Evolutionary conservation across 2,888 invertebrate species (phyloP).

Genomic region (Ferrisia virgata): DNA sequence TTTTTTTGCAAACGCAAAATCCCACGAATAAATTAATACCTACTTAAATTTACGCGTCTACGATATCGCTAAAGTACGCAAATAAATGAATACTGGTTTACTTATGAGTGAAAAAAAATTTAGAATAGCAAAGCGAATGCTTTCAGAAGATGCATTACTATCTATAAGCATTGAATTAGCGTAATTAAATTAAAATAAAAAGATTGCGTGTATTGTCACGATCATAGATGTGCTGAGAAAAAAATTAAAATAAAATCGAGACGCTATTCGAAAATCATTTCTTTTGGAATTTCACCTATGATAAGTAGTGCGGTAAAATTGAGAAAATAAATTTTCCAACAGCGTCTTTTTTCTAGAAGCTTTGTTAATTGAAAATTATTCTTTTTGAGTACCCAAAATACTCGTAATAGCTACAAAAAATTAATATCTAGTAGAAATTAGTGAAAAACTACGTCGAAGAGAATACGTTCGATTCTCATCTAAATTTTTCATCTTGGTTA

Average conservation of each 20-base stretch:
- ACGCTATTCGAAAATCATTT: background rate
- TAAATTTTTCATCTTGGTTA: background rate
- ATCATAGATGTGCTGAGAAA: background rate
- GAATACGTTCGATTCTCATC: background rate
- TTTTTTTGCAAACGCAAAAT: background rate
- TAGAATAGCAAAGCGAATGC: slow-evolving; percentile 30
- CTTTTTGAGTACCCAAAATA: background rate
- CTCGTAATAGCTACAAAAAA: background rate
- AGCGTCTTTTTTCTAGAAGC: background rate
- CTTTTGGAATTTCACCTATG: too few relatives aligned
- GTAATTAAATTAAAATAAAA: background rate
- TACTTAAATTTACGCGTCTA: slow-evolving; percentile 5
- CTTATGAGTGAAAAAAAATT: background rate
- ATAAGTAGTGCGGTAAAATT: too few relatives aligned
- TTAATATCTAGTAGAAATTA: background rate
- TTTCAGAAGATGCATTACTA: background rate
- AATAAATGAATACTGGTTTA: background rate
- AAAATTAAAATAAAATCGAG: background rate
- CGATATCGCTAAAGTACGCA: background rate
- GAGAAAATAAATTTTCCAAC: background rate
- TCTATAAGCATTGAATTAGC: slow-evolving; percentile 37
- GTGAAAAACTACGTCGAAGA: background rate
- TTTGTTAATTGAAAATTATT: background rate
- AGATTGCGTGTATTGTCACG: slow-evolving; percentile 8
- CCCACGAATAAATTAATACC: slow-evolving; percentile 38